Conservation (phyloP, 2,113 vertebrate species). For the Pachyramphus minor region DNA sequence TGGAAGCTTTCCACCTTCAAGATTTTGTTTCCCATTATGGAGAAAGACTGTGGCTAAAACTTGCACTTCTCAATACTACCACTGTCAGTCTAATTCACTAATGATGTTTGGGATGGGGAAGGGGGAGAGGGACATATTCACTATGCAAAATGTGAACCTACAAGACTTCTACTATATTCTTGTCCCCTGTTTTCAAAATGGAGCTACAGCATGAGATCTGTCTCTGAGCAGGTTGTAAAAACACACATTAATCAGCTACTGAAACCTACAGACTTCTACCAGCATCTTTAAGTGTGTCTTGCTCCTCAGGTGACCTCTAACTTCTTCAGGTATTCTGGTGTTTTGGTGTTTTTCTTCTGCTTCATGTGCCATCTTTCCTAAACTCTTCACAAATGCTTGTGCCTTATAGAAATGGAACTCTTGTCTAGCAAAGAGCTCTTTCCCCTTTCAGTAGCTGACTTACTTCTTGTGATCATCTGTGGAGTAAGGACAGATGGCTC, state of each 20-base stretch:
- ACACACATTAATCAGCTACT: fast-evolving
- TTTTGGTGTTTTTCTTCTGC: not conserved
- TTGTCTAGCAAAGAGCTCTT: not conserved
- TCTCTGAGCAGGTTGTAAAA: not conserved
- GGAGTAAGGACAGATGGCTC: not conserved
- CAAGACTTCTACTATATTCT: not conserved
- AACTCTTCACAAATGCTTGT: not conserved
- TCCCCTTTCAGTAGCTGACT: not conserved
- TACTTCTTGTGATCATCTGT: not conserved
- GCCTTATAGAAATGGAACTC: not conserved
- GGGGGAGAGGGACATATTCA: not conserved
- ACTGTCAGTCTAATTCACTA: not conserved
- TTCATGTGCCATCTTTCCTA: not conserved
- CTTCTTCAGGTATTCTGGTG: not conserved
- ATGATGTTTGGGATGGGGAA: not conserved
- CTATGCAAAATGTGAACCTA: not conserved
- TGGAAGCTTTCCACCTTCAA: conserved; percentile 37
- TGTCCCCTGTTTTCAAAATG: not conserved
- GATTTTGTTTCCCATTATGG: not conserved
- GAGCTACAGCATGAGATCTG: not conserved
- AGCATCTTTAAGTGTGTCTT: not conserved
- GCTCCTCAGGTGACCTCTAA: not conserved
- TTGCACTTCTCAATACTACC: not conserved
- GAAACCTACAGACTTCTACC: not conserved
- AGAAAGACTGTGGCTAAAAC: not conserved